Percentiles rank a stretch among this genome's conserved stretches.
Conservation (phyloP, 1,140 invertebrate genomes). For the Rhagoletis zephyria region DNA sequence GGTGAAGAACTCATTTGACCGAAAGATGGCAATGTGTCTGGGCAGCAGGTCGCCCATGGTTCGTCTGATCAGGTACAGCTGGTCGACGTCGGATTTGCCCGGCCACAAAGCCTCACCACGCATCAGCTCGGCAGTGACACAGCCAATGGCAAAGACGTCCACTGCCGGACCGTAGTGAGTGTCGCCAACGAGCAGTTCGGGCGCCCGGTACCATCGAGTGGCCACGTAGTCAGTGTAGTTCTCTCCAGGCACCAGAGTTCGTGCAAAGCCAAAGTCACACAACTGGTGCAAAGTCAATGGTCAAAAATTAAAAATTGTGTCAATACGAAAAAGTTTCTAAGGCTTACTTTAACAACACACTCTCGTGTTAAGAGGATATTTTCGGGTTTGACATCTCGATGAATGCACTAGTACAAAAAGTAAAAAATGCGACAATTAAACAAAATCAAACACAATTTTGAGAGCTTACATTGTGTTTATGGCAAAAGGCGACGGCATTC, state of each 20-base stretch:
- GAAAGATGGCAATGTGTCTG: slow-evolving; percentile 95
- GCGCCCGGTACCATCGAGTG: slow-evolving; percentile 97
- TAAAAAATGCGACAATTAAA: no score
- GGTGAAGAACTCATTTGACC: slow-evolving; percentile 94
- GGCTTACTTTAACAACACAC: no score
- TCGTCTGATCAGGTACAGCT: slow-evolving; percentile 94
- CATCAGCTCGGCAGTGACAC: slow-evolving; percentile 94
- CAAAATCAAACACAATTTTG: no score
- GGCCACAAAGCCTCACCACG: slow-evolving; percentile 96
- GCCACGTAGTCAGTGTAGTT: slow-evolving; percentile 99
- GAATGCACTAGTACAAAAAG: no score
- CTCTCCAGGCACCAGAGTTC: slow-evolving; percentile 94
- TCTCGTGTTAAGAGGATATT: slow-evolving; percentile 97
- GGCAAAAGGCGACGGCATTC: slow-evolving; percentile 95
- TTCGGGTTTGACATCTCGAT: slow-evolving; percentile 98
- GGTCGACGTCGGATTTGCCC: slow-evolving; percentile 98
- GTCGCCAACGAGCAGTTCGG: slow-evolving; percentile 96
- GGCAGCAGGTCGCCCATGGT: slow-evolving; percentile 92
- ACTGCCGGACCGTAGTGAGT: slow-evolving; percentile 97
- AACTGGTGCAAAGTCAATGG: no score
- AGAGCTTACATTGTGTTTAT: slow-evolving; percentile 94
- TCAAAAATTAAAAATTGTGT: no score
- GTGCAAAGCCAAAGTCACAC: slow-evolving; percentile 98
- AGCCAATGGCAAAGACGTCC: slow-evolving; percentile 87
- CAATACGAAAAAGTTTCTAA: no score